Percentiles rank a stretch among this genome's conserved stretches.
Evolutionary conservation across 2,888 invertebrate genomes (phyloP).

Genomic region (Luffia ferchaultella): DNA sequence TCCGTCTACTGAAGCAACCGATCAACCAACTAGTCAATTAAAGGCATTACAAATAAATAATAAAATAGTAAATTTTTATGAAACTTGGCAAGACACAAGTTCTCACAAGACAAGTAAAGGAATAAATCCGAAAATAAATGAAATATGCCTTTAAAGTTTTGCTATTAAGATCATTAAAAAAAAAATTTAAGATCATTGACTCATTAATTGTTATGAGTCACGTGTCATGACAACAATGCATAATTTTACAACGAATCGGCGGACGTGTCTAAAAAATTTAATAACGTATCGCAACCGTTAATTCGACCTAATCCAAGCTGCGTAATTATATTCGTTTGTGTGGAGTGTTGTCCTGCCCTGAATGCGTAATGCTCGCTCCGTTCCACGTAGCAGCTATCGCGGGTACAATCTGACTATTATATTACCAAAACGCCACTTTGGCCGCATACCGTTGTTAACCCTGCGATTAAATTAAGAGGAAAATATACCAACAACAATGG

Average conservation of each 20-base stretch:
- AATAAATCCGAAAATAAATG: too few species aligned
- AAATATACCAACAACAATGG: too few species aligned
- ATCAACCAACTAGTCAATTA: too few species aligned
- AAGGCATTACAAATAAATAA: too few species aligned
- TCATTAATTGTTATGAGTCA: neutral
- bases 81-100: too few species aligned
- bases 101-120: too few species aligned
- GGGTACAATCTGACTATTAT: slow-evolving; percentile 65
- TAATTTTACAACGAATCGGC: neutral
- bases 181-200: too few species aligned
- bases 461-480: slow-evolving; percentile 61
- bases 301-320: slow-evolving; percentile 47
- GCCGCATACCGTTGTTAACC: slow-evolving; percentile 51
- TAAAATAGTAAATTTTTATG: too few species aligned
- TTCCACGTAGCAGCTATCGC: slow-evolving; percentile 60
- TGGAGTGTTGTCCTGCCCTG: slow-evolving; percentile 43
- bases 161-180: too few species aligned
- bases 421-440: slow-evolving; percentile 63
- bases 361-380: slow-evolving; percentile 55
- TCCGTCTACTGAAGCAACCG: too few species aligned
- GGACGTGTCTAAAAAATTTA: neutral
- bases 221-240: neutral
- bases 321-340: slow-evolving; percentile 63
- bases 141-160: too few species aligned
- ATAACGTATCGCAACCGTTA: slow-evolving; percentile 27